Evolutionary conservation across 1,140 invertebrate genomes (phyloP), one percentile per base, ranked within the genome.

Genomic region (Cydia pomonella): DNA sequence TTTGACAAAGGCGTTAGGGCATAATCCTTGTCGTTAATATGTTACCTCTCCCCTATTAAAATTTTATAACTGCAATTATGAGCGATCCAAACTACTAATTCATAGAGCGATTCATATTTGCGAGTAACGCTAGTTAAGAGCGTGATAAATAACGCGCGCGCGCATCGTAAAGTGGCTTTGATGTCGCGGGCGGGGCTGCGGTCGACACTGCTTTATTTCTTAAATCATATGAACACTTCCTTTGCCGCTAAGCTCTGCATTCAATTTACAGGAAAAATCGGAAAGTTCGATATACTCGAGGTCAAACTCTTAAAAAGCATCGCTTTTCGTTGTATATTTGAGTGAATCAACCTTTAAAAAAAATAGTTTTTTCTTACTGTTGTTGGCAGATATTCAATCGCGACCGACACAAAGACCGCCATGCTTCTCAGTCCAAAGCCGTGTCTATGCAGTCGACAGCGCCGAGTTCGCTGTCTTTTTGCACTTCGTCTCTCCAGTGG

Each of bases 111-210:
- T 59, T 59, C 53, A 59, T 59, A 59, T 59, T 59, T 12, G 53
- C 53, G 21, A 23, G 53, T 59, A 59, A 59, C 53, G 53, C 53
- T 59, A 59, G 53, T 59, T 59, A 59, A 59, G 53, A 59, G 53
- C 53, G 53, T 59, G 53, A 59, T 59, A 59, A 59, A 59, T 59
- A 59, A 59, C 53, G 21, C 53, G 53, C 53, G 53, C 9, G 53
- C 53, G 53, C 53, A 59, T 59, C 53, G 53, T 59, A 59, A 59
- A 59, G 53, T 59, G 53, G 53, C 53, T 59, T 59, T 59, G 53
- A 59, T 59, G 53, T 59, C 21, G 53, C 53, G 53, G 50, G n/a
- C 50, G 50, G 50, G 16, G 21, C 53, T 23, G 53, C 53, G 53
- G 53, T 59, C 53, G 53, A 7, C 53, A 7, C 23, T 59, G 53